Evolutionary conservation across 2,888 invertebrate species (phyloP), one percentile per base, ranked within the genome.

Genomic region (Limenitis arthemis): DNA sequence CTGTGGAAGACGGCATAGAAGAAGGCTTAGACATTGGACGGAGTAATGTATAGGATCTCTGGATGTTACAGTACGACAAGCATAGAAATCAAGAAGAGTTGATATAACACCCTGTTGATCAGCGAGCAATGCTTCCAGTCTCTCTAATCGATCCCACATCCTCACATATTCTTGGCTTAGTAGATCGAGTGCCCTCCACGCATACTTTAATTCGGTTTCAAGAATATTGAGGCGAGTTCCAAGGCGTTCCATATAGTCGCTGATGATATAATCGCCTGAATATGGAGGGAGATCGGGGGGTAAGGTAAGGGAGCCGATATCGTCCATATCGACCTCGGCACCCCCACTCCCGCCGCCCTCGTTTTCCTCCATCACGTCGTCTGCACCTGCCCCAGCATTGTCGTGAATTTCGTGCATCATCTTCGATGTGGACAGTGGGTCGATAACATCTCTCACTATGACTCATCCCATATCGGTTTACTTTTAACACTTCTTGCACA

Each of bases 81-180:
- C 89, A 73, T 93, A 93, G 77, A 93, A 92, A 71, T 93, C 93
- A 70, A 96, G 90, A 67, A 97, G 86, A 71, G 96, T 96, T 47
- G 93, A 91, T 66, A 97, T 95, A 40, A 96, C 95, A 63, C 94
- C 93, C 75, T 96, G 96, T 75, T 97, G 97, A 71, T 96, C 96
- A 74, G 93, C 91, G 4, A 96, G 89, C 55, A 96, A 88, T 28
- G 93, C 90, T 73, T 97, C 96, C 31, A 97, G 84, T 75, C 96
- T 94, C 70, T 97, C 96, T 55, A 97, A 84, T 41, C 96, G 88
- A 69, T 94, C 94, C 96, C 96, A 97, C 93, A 97, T 97, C 74
- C 95, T 94, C 48, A 96, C 94, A 69, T 96, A 97, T 73, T 97
- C 97, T 69, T 94, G 94, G 37, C 95, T 95, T 33, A 97, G 89